Evolutionary conservation across 1,140 invertebrate species (phyloP), one percentile per base, ranked within the genome.

Genomic region (Zaprionus vittiger): DNA sequence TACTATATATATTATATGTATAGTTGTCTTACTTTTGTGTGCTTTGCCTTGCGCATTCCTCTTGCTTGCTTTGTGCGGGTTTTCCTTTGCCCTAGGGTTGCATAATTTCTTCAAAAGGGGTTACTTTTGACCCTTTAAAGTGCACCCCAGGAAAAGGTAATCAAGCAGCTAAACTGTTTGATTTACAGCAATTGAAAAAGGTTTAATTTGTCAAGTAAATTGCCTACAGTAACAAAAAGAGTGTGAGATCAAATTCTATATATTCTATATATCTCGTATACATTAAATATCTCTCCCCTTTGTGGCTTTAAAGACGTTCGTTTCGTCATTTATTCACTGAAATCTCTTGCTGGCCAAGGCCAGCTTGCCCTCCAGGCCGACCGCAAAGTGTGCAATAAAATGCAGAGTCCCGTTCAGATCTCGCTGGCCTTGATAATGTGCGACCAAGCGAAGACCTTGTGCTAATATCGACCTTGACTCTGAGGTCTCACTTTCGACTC

Each of bases 311-410:
- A 49, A 7, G 37, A n/a, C 41, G 31, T 70, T 70, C n/a, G 17
- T 47, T 9, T 17, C 7, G 7, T 63, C 31, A 63, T 70, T 75
- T 63, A 70, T 75, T 70, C 67, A 70, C 70, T 59, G 73, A 22
- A 22, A 24, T 54, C 65, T 69, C 47, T 64, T 9, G 15, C 31
- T 66, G 62, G 37, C 41, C 72, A 75, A 75, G 73, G 67, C 59
- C 66, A 47, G 41, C 24, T 22, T 54, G 11, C 15, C 59, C 28
- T 26, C 28, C 28, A 34, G 20, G 22, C 31, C 57, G 73, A 57
- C 72, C 73, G 59, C 68, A 64, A 75, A 75, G 37, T 64, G 63
- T 75, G 73, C 66, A 75, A 70, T 75, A 70, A 75, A 70, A 56
- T 75, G 73, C 73, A 75, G 73, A 44, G 5, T 70, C 41, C 37